Conservation (phyloP, 1,140 invertebrate genomes). For the Bilobella aurantiaca region DNA sequence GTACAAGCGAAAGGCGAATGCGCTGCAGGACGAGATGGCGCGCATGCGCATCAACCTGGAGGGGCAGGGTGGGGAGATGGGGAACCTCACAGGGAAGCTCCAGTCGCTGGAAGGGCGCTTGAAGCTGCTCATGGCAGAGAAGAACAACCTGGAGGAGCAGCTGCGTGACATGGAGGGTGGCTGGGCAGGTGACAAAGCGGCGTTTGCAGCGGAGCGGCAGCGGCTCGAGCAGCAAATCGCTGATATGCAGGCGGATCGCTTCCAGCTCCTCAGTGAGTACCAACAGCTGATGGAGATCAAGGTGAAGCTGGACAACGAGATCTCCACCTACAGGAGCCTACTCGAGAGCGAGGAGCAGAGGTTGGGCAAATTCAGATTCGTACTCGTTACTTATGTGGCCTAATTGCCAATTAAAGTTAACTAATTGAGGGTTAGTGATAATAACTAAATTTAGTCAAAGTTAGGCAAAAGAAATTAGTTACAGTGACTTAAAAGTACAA, state of each 20-base stretch:
- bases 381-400: neutral
- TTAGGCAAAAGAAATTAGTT: no score
- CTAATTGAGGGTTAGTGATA: no score
- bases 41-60: neutral
- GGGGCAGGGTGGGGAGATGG: neutral
- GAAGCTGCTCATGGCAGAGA: neutral
- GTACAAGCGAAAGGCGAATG: neutral
- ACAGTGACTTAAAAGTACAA: no score
- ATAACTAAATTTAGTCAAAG: no score
- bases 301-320: constrained; percentile 10
- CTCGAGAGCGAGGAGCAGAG: constrained; percentile 7
- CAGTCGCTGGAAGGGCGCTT: neutral
- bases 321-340: constrained; percentile 6
- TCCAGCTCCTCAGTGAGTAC: neutral
- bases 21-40: neutral
- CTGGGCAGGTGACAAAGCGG: constrained; percentile 3
- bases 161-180: neutral
- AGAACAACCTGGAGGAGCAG: neutral
- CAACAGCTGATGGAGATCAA: constrained; percentile 13
- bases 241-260: neutral
- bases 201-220: neutral
- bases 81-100: neutral
- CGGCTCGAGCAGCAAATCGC: neutral
- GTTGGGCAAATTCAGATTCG: neutral
- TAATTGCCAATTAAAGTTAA: no score